Evolutionary conservation across 2,797 vertebrate genomes (phyloP), one percentile per base, ranked within the genome.

Genomic region (Syngnathus rostellatus): DNA sequence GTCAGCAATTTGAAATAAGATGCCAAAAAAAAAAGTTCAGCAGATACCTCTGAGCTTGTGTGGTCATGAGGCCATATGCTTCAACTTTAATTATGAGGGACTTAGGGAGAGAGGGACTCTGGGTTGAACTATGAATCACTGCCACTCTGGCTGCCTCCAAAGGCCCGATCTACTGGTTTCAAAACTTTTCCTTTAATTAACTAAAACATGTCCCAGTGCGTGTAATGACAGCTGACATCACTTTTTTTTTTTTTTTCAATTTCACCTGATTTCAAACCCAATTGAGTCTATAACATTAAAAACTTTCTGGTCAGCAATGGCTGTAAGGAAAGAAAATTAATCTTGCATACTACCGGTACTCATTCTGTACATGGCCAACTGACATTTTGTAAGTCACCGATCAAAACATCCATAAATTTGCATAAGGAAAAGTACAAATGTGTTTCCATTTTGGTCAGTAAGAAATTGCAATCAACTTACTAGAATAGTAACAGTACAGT

Each of bases 31-130:
- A 72, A 85, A 72, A 38, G 68, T 83, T 79, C 46, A 53, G 78
- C 71, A 61, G 70, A 76, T 83, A 83, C 82, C 87, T 86, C 81
- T 85, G 84, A 65, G 86, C 79, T 86, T 65, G 75, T 63, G 39
- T 75, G 86, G 85, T 84, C 89, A 86, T 83, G 70, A 77, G 83
- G 80, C 89, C 89, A 90, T 91, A 91, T 90, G 89, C 78, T 86
- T 77, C 74, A 48, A 68, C 82, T 90, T 91, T 92, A 91, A 92
- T 91, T 91, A 90, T 88, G 86, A 89, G 87, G 89, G 88, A 89
- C 85, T 89, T 86, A 72, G 90, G 90, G 89, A 90, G 80, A 85
- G 62, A 84, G 83, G 84, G 85, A 86, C 84, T 84, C 54, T 77
- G 86, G 72, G 87, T 65, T 72, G 68, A 77, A 83, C 74, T 76